A percentile compares a stretch with the other conserved stretches of the same genome.
These are phyloP conservation scores for Brachypalpus laphriformis DNA, from an alignment of 2,888 invertebrate species.

Conservation along the genomic window DNA sequence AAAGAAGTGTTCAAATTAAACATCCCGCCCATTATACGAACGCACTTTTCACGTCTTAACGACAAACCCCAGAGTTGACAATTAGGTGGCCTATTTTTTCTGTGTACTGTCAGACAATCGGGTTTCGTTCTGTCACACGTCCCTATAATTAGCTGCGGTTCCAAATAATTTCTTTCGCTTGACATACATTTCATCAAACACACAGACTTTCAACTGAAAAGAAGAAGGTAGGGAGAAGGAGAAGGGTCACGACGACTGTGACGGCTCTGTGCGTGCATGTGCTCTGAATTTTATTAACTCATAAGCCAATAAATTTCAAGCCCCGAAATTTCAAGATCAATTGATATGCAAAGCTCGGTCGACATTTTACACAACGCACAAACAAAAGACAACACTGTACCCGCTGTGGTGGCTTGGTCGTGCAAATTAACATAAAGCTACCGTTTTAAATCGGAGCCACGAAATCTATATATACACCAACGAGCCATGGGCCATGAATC, in stretches of 20 bases:
- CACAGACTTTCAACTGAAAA: slow-evolving; percentile 3
- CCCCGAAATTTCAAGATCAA: slow-evolving; percentile 69
- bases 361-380: slow-evolving; percentile 50
- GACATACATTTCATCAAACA: slow-evolving; percentile 55
- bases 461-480: slow-evolving; percentile 32
- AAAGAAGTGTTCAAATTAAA: slow-evolving; percentile 14
- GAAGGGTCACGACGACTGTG: slow-evolving; percentile 20
- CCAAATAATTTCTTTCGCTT: slow-evolving; percentile 51
- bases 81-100: slow-evolving; percentile 57
- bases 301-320: slow-evolving; percentile 62
- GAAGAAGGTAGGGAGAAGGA: not conserved
- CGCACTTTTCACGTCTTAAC: slow-evolving; percentile 25
- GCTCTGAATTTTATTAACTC: slow-evolving; percentile 66
- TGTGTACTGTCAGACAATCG: not conserved
- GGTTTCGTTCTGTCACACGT: slow-evolving; percentile 18
- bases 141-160: slow-evolving; percentile 57
- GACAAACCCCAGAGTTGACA: slow-evolving; percentile 38
- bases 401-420: slow-evolving; percentile 31
- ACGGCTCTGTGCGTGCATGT: slow-evolving; percentile 29
- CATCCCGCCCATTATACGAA: slow-evolving; percentile 17
- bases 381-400: slow-evolving; percentile 2
- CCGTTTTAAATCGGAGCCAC: slow-evolving; percentile 67
- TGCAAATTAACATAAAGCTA: slow-evolving; percentile 65
- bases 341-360: slow-evolving; percentile 69
- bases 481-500: slow-evolving; percentile 18